These are phyloP conservation scores for Crotalus horridus DNA, from an alignment of 2,113 vertebrate genomes.

Conservation along the genomic window DNA sequence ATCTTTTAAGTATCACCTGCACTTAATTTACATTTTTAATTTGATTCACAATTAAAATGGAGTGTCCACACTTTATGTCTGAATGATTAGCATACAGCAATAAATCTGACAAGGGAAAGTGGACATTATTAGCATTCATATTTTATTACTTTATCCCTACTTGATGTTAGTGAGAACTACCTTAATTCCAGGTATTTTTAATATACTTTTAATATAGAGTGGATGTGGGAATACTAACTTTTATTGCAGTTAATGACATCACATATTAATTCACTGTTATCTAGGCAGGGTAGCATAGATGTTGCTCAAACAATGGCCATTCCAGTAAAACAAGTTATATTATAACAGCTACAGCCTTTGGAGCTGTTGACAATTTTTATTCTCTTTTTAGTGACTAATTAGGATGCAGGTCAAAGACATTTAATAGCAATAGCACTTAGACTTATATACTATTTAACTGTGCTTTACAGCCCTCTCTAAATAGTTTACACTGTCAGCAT, in stretches of 20 bases:
- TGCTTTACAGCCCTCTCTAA: no score
- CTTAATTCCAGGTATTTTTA: neutral
- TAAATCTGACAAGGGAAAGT: neutral
- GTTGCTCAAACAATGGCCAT: neutral
- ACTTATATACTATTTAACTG: no score
- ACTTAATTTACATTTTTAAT: neutral
- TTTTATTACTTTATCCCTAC: neutral
- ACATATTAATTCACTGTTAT: neutral
- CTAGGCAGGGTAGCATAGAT: neutral
- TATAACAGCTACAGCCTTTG: neutral
- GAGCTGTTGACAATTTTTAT: neutral
- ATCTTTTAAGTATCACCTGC: neutral
- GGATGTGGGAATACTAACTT: neutral
- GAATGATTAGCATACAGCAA: neutral
- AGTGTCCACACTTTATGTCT: neutral
- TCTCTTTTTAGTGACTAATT: neutral
- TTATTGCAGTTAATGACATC: neutral
- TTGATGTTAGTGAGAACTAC: neutral
- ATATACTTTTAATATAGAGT: neutral
- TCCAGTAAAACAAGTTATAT: neutral
- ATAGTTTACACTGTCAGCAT: no score
- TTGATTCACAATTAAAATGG: neutral
- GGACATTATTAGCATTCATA: neutral
- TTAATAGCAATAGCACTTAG: neutral
- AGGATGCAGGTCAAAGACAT: neutral